Conservation (phyloP, 1,140 invertebrate genomes). For the Carposina sasakii region DNA sequence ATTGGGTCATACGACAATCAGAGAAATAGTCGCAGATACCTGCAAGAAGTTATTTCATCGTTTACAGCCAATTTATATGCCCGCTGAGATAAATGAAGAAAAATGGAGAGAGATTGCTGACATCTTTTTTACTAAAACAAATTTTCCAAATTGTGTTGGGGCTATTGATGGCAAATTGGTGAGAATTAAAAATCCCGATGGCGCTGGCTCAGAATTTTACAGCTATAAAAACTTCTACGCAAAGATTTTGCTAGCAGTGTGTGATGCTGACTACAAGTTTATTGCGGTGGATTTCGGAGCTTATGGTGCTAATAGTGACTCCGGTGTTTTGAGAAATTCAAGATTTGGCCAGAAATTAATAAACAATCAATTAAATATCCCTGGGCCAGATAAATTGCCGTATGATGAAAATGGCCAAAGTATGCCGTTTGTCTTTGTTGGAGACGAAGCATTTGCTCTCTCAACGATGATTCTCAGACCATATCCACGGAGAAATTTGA, state of each 20-base stretch:
- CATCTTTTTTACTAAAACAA: not conserved
- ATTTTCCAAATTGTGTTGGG: not conserved
- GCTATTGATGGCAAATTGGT: not conserved
- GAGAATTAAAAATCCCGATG: not conserved
- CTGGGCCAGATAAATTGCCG: not conserved
- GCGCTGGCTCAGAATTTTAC: not conserved
- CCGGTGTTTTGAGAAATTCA: not conserved
- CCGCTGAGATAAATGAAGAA: not conserved
- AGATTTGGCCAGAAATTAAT: not conserved
- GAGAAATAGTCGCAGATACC: conserved; percentile 6
- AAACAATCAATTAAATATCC: not conserved
- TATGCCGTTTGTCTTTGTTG: not conserved
- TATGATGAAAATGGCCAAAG: not conserved
- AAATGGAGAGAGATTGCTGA: not conserved
- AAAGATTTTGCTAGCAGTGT: not conserved
- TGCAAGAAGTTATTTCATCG: not conserved
- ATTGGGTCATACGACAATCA: not conserved
- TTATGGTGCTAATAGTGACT: not conserved
- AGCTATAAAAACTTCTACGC: not conserved
- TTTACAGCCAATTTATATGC: conserved; percentile 3
- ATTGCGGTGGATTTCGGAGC: not conserved
- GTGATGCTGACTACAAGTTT: not conserved
- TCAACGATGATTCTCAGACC: not conserved
- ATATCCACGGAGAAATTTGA: not conserved
- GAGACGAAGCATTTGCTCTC: conserved; percentile 1